A percentile compares a stretch with the other conserved stretches of the same genome.
Evolutionary conservation across 2,797 vertebrate genomes (phyloP).

Genomic region (Erithacus rubecula): DNA sequence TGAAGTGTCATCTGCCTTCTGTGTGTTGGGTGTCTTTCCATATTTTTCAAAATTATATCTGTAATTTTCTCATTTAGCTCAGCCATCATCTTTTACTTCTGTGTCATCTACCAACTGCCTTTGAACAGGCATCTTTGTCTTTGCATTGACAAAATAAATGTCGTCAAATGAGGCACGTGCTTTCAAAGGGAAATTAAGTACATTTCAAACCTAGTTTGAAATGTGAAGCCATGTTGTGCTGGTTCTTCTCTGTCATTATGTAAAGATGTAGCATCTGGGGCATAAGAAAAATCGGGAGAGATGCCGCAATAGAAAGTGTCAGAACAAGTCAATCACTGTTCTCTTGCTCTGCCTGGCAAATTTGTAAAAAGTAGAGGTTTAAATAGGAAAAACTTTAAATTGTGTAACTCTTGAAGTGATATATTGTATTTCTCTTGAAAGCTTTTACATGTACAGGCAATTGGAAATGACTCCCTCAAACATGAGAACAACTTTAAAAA

Average conservation of each 20-base stretch:
- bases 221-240: not conserved
- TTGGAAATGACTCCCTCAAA: conserved; percentile 49
- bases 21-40: not conserved
- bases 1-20: not conserved
- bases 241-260: not conserved
- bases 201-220: not conserved
- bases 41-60: not conserved
- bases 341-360: not conserved
- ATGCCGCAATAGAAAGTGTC: not conserved
- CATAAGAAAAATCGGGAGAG: not conserved
- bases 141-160: not conserved
- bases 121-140: not conserved
- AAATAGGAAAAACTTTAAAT: conserved; percentile 20
- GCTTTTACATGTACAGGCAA: conserved; percentile 42
- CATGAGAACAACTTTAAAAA: conserved; percentile 43
- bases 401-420: not conserved
- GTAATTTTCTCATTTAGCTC: not conserved
- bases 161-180: not conserved
- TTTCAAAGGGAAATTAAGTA: not conserved
- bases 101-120: not conserved
- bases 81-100: not conserved
- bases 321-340: not conserved
- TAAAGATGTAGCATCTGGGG: not conserved
- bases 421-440: conserved; percentile 19
- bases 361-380: conserved; percentile 7